phyloP scores from a whole-genome alignment of 2,113 vertebrate genomes.

The Telmatochromis sp. region DNA sequence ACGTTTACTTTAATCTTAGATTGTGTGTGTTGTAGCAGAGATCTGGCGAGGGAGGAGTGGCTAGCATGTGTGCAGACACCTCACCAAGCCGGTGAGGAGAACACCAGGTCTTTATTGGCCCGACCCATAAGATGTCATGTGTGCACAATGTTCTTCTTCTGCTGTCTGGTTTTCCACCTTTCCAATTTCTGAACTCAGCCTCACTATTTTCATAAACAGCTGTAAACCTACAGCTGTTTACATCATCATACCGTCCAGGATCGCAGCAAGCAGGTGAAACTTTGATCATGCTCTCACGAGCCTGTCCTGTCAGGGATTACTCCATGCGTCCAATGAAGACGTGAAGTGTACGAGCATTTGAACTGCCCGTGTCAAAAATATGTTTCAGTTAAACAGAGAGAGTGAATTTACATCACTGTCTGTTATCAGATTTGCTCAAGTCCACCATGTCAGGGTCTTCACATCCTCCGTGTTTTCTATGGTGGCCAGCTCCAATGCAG shows the following conservation, averaged over 20 bases:
- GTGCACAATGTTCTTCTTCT: not conserved
- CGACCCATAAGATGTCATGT: rapidly evolving
- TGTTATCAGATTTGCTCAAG: not conserved
- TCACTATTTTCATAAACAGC: not conserved
- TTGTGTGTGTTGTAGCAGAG: not conserved
- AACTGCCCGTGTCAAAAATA: rapidly evolving
- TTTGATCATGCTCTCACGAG: rapidly evolving
- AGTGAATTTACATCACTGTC: not conserved
- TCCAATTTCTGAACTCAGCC: not conserved
- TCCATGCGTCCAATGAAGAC: not conserved
- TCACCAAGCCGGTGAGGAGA: not conserved
- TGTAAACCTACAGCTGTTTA: not conserved
- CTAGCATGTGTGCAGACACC: not conserved
- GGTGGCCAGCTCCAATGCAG: not conserved
- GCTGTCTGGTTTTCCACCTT: not conserved
- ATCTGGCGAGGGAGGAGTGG: not conserved
- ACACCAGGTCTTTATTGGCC: rapidly evolving
- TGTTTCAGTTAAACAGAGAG: not conserved
- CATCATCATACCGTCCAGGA: not conserved
- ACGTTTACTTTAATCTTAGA: rapidly evolving
- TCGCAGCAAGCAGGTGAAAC: not conserved
- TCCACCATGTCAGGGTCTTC: not conserved
- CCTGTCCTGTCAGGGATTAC: not conserved
- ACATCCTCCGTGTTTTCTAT: rapidly evolving
- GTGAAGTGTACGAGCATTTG: not conserved